phyloP scores from a whole-genome alignment of 2,113 vertebrate species.

The Dicentrarchus labrax region DNA sequence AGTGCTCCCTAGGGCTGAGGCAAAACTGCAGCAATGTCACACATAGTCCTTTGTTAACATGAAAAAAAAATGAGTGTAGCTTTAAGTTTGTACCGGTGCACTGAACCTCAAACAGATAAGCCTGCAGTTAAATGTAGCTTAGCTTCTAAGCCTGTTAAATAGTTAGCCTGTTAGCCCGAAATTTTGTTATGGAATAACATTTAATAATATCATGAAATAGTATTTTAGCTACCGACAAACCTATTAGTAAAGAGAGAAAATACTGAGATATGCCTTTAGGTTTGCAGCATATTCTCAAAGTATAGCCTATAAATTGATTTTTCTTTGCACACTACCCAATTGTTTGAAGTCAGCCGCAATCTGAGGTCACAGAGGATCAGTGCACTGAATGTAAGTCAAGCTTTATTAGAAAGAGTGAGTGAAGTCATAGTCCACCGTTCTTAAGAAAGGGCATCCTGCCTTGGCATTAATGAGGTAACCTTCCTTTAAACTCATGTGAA shows the following conservation, averaged over 20 bases:
- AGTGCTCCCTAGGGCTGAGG: neutral
- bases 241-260: neutral
- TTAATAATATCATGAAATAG: neutral
- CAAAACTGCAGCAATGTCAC: neutral
- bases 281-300: neutral
- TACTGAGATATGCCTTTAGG: neutral
- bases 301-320: neutral
- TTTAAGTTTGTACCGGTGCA: neutral
- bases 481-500: slow-evolving; percentile 45
- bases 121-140: neutral
- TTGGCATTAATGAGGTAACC: slow-evolving; percentile 41
- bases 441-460: slow-evolving; percentile 28
- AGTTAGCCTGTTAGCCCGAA: neutral
- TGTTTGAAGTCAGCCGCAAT: neutral
- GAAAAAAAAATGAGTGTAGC: neutral
- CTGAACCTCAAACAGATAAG: neutral
- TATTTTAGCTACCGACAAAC: neutral
- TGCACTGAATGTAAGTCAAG: slow-evolving; percentile 7
- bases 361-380: neutral
- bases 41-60: neutral
- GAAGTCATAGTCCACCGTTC: slow-evolving; percentile 19
- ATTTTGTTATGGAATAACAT: neutral
- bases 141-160: neutral
- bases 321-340: neutral
- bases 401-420: slow-evolving; percentile 16